Evolutionary conservation across 1,140 invertebrate genomes (phyloP), one percentile per base, ranked within the genome.

Genomic region (Colletes gigas): DNA sequence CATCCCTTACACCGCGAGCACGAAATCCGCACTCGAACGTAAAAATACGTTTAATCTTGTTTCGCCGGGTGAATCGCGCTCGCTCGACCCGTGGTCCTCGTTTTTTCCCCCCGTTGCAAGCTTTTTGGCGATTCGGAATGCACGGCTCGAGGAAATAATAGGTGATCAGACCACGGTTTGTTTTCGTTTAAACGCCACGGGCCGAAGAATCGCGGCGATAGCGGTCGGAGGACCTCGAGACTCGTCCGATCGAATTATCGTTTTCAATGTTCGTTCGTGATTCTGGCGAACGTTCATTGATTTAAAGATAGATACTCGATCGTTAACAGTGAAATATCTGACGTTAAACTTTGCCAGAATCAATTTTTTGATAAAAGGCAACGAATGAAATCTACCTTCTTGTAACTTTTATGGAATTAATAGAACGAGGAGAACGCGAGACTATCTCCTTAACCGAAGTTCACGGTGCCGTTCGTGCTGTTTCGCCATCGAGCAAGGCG

Each of bases 11-110:
- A n/a, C 30, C 50, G n/a, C 15, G 17, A 4, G 44, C 62, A 30
- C 15, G 19, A 63, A 79, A 72, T 67, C 60, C 59, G 19, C 55
- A 52, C 63, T 75, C 82, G 60, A 76, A 73, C 83, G 82, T 84
- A 85, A 82, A 85, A 85, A 85, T 85, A 84, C 70, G 79, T 78
- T 85, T 85, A 85, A 85, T 84, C 70, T 85, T 71, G 78, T 85
- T 85, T 73, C 54, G 65, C 8, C 69, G 57, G 62, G 50, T 72
- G 66, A 80, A 62, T 57, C 63, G 60, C 30, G 78, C 44, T 57
- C 69, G 39, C 59, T n/a, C 55, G 30, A 70, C 21, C 69, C 3
- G 75, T 67, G 30, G 30, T 30, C 30, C 30, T 30, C 30, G 30
- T 30, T 30, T 30, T 30, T 30, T 30, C 30, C 30, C 30, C 30